Percentiles rank a stretch among this genome's conserved stretches.
phyloP scores from a whole-genome alignment of 92 coral and sea anemone genomes.

The Umimayanthus chanpuru region DNA sequence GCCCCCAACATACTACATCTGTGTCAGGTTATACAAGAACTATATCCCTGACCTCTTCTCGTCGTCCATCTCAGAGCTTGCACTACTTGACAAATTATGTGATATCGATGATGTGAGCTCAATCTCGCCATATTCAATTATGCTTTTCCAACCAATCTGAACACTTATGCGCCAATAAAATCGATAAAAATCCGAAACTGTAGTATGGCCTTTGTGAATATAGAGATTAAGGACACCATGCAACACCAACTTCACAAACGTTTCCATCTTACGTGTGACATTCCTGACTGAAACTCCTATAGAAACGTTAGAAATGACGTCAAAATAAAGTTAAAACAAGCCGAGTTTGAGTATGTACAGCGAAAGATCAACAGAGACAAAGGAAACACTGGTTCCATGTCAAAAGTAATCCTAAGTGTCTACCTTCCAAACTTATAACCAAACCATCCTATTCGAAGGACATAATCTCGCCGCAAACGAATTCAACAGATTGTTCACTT shows the following conservation, averaged over 20 bases:
- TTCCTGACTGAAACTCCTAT: slow-evolving; percentile 1
- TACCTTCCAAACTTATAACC: too few relatives aligned
- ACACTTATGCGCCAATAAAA: slow-evolving; percentile 35
- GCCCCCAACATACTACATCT: not conserved
- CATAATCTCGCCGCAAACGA: too few relatives aligned
- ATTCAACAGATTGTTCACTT: too few relatives aligned
- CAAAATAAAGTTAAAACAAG: slow-evolving; percentile 21
- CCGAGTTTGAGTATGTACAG: too few relatives aligned
- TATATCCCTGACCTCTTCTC: not conserved
- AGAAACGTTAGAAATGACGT: not conserved
- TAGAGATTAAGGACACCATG: slow-evolving; percentile 24
- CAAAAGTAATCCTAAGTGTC: too few relatives aligned
- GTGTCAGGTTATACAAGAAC: not conserved
- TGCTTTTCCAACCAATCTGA: slow-evolving; percentile 1
- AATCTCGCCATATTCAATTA: slow-evolving; percentile 7
- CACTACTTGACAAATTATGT: not conserved
- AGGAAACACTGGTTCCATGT: too few relatives aligned
- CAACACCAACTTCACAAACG: slow-evolving; percentile 4
- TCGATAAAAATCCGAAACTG: slow-evolving; percentile 2
- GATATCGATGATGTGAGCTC: not conserved
- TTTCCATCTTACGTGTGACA: slow-evolving; percentile 2
- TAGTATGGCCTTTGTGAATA: slow-evolving; percentile 4
- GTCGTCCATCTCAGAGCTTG: not conserved
- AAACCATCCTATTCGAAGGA: too few relatives aligned
- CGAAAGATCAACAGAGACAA: too few relatives aligned